A percentile compares a stretch with the other conserved stretches of the same genome.
Evolutionary conservation across 2,113 vertebrate genomes (phyloP).

Genomic region (Panurus biarmicus): DNA sequence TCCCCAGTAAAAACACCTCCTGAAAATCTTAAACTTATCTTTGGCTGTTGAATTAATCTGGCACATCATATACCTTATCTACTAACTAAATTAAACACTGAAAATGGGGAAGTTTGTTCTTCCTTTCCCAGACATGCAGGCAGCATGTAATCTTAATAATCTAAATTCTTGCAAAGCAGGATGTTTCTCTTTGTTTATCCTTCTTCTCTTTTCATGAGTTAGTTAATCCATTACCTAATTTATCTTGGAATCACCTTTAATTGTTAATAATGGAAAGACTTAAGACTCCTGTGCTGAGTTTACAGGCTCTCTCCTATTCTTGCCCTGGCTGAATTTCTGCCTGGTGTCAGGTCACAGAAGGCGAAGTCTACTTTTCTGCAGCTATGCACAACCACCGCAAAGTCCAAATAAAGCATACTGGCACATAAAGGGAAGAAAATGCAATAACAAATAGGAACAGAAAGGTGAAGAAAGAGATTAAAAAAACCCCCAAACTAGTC

Average conservation of each 20-base stretch:
- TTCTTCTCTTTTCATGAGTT: background rate
- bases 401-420: background rate
- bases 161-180: background rate
- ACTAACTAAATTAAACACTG: background rate
- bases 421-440: background rate
- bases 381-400: background rate
- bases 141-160: background rate
- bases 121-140: background rate
- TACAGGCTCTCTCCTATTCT: constrained; percentile 26
- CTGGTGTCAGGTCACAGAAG: constrained; percentile 47
- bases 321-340: constrained; percentile 36
- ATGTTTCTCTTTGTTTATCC: constrained; percentile 1
- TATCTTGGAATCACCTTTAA: constrained; percentile 50
- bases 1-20: background rate
- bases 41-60: background rate
- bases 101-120: background rate
- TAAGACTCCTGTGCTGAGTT: background rate
- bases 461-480: background rate
- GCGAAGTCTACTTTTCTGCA: background rate
- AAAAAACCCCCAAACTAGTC: background rate
- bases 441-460: background rate
- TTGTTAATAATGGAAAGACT: constrained; percentile 64
- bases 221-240: constrained; percentile 30
- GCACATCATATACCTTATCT: background rate
- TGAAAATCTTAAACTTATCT: background rate